Conservation (phyloP, 2,888 invertebrate genomes). For the Tinea trinotella region DNA sequence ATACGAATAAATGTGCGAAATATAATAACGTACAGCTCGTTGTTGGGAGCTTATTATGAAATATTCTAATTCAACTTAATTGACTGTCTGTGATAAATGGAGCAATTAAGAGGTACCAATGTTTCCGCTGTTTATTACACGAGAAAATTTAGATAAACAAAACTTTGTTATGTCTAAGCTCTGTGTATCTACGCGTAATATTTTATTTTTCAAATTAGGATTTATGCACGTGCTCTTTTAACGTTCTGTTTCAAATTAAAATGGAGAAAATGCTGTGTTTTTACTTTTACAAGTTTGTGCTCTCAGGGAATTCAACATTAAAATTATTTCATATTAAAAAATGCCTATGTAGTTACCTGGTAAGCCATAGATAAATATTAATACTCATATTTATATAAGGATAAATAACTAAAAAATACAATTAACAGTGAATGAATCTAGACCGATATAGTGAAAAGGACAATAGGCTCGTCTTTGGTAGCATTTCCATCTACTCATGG, state of each 20-base stretch:
- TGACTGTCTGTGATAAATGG: slow-evolving; percentile 20
- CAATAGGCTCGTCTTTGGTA: too few species aligned
- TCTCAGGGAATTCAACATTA: too few species aligned
- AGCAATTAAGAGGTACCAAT: slow-evolving; percentile 18
- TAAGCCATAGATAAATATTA: too few species aligned
- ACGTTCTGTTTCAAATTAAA: not conserved
- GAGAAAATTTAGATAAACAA: slow-evolving; percentile 13
- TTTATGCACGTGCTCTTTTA: not conserved
- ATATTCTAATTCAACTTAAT: slow-evolving; percentile 21
- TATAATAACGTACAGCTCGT: slow-evolving; percentile 18
- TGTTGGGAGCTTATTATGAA: slow-evolving; percentile 18
- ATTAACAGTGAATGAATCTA: too few species aligned
- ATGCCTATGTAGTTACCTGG: too few species aligned
- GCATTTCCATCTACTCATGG: too few species aligned
- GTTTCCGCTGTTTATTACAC: not conserved
- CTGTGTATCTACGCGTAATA: not conserved
- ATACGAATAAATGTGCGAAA: slow-evolving; percentile 1
- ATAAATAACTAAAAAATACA: too few species aligned
- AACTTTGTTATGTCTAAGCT: slow-evolving; percentile 2
- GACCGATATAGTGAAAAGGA: too few species aligned
- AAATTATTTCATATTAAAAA: too few species aligned
- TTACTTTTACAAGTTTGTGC: too few species aligned
- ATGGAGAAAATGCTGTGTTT: not conserved
- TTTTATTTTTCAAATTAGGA: not conserved
- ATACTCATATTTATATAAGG: too few species aligned